phyloP scores from a whole-genome alignment of 2,113 vertebrate genomes.

The Lepisosteus osseus region DNA sequence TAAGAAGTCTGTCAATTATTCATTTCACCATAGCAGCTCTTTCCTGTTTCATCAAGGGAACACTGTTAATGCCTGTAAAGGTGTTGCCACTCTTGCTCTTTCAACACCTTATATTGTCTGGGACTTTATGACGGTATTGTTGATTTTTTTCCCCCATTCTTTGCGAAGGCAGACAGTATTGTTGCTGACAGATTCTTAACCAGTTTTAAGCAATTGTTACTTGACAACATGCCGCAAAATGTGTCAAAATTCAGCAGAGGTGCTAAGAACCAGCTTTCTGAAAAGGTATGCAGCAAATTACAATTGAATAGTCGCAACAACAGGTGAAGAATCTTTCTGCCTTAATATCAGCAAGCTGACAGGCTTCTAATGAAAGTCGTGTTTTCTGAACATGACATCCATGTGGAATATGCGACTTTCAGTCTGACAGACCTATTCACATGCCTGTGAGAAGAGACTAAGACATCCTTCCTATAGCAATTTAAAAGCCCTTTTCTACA shows the following conservation, averaged over 20 bases:
- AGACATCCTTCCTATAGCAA: no score
- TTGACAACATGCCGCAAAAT: background rate
- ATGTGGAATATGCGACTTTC: no score
- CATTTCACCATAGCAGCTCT: slow-evolving; percentile 54
- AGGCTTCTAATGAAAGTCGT: background rate
- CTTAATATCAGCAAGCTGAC: background rate
- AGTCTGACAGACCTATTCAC: no score
- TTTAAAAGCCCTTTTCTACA: no score
- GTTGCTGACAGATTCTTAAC: background rate
- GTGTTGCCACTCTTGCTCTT: slow-evolving; percentile 38
- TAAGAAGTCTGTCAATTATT: slow-evolving; percentile 49
- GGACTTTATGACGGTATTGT: background rate
- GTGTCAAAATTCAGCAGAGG: background rate
- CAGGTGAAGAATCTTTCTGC: background rate
- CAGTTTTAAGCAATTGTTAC: background rate
- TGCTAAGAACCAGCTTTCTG: background rate
- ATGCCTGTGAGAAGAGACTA: no score
- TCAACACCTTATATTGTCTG: slow-evolving; percentile 3
- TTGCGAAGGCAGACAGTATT: background rate
- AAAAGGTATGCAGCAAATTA: background rate
- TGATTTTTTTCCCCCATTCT: background rate
- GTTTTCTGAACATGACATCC: background rate
- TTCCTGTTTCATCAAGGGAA: slow-evolving; percentile 36
- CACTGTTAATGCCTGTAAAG: slow-evolving; percentile 46
- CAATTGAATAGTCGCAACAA: background rate